Evolutionary conservation across 1,140 invertebrate species (phyloP), one percentile per base, ranked within the genome.

Genomic region (Manduca sexta): DNA sequence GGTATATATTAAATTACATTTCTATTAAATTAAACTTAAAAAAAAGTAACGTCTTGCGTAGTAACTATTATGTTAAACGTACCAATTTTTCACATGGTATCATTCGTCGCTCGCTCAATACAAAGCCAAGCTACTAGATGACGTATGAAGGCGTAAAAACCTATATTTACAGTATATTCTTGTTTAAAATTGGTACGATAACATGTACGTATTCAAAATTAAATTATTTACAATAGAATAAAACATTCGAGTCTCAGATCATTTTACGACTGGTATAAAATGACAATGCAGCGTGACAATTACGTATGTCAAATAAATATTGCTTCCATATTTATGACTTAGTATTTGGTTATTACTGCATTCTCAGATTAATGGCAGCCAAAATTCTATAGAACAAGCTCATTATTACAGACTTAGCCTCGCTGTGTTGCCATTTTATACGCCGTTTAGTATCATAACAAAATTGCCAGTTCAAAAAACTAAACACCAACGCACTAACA

Each of bases 141-240:
- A 8, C 16, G 15, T 15, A 38, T 15, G 14, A 38, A 12, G 16
- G n/a, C 8, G 10, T 38, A 3, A 45, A 46, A 46, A 13, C 12
- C 64, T 59, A 65, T 72, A 72, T 73, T 69, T 62, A 62, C 54
- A 63, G 50, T 47, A 42, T 48, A 1, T 29, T 41, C 26, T 8
- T 29, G 21, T 45, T 50, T 43, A 30, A 52, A 49, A 52, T 49
- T 49, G 54, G 52, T 35, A 60, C 49, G 55, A 43, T 49, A 39
- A 52, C 46, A 54, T 21, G 16, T 31, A 39, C 10, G 17, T 37
- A 15, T n/a, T 38, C 17, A 21, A 49, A 56, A 52, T 39, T 33
- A 45, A 45, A 45, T 53, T 64, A 64, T 64, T 57, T 64, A 64
- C 61, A 61, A 34, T 26, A 34, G 18, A 42, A 29, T 29, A 30